Evolutionary conservation across 2,797 vertebrate genomes (phyloP).

Genomic region (Vultur gryphus): DNA sequence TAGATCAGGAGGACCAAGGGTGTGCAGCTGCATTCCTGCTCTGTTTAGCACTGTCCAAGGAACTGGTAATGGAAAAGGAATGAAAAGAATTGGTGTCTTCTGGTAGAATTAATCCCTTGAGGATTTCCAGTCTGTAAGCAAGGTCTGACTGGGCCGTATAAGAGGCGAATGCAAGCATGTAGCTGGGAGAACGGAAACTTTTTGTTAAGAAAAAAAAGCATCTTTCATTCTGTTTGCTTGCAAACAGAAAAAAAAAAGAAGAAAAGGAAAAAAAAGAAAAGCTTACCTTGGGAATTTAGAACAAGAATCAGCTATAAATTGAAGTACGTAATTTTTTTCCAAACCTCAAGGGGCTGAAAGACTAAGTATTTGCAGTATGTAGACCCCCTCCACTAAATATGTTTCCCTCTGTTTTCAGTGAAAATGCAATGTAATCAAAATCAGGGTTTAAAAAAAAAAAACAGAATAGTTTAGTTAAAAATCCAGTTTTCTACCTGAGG

Average conservation of each 20-base stretch:
- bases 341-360: not conserved
- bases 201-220: accelerated
- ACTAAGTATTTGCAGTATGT: not conserved
- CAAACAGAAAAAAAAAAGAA: not conserved
- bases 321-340: not conserved
- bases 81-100: not conserved
- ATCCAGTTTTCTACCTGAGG: not conserved
- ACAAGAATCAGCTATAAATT: not conserved
- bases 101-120: constrained; percentile 2
- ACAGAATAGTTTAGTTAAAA: not conserved
- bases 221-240: not conserved
- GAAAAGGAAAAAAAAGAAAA: not conserved
- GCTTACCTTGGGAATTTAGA: not conserved
- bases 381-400: not conserved
- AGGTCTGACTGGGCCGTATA: not conserved
- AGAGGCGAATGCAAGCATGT: not conserved
- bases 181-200: not conserved
- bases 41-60: not conserved
- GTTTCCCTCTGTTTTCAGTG: not conserved
- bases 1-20: not conserved
- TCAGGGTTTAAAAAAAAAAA: not conserved
- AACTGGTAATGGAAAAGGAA: constrained; percentile 12
- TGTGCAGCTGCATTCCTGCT: not conserved
- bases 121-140: not conserved
- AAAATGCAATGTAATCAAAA: not conserved